phyloP scores from a whole-genome alignment of 2,113 vertebrate genomes.

The Hypomesus transpacificus region DNA sequence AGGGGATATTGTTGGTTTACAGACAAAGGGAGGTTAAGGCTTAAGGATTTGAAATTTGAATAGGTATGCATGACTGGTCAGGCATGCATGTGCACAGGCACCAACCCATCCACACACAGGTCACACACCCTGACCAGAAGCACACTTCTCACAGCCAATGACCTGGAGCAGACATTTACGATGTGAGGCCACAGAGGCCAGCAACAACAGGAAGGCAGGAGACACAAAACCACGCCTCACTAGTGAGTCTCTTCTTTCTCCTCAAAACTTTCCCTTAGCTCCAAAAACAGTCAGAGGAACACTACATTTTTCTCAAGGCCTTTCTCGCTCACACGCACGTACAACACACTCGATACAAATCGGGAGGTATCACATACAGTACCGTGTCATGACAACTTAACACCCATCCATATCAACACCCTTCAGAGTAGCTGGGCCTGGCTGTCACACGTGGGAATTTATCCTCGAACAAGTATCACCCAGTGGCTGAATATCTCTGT shows the following conservation, averaged over 20 bases:
- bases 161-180: constrained; percentile 48
- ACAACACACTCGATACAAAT: too few species aligned
- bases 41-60: too few species aligned
- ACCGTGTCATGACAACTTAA: too few species aligned
- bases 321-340: too few species aligned
- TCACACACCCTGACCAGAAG: constrained; percentile 13
- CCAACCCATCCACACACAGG: background rate
- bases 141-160: constrained; percentile 20
- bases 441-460: too few species aligned
- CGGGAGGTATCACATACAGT: too few species aligned
- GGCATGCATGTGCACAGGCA: background rate
- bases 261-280: background rate
- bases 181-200: constrained; percentile 21
- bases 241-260: background rate
- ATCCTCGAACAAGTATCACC: too few species aligned
- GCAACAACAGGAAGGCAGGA: constrained; percentile 35
- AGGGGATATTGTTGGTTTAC: too few species aligned
- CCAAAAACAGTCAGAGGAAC: background rate
- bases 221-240: background rate
- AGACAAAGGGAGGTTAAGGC: too few species aligned
- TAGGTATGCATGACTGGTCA: background rate
- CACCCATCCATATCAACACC: too few species aligned
- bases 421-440: too few species aligned
- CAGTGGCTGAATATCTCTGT: background rate
- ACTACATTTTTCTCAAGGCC: too few species aligned